Evolutionary conservation across 1,140 invertebrate genomes (phyloP).

Genomic region (Leptinotarsa undecemlineata): DNA sequence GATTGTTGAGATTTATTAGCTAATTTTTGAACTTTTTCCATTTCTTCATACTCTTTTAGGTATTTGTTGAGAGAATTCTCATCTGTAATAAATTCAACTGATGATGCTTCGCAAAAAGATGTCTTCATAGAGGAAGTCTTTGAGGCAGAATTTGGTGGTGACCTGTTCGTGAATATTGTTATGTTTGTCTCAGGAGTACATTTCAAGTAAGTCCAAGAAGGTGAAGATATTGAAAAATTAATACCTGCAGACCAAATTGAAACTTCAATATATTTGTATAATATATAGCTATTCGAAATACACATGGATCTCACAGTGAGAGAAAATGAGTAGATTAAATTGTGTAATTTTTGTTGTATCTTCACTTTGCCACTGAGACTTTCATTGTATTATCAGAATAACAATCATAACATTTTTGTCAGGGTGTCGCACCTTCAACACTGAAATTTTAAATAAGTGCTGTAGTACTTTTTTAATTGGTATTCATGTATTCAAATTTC

Average conservation of each 20-base stretch:
- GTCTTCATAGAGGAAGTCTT: slow-evolving; percentile 42
- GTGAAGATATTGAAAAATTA: slow-evolving; percentile 48
- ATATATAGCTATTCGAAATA: too few species aligned
- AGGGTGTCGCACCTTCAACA: too few species aligned
- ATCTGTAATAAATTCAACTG: slow-evolving; percentile 56
- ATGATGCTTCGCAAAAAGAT: slow-evolving; percentile 48
- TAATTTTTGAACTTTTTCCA: slow-evolving; percentile 41
- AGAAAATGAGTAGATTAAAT: too few species aligned
- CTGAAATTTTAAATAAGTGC: too few species aligned
- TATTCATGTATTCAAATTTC: too few species aligned
- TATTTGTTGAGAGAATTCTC: slow-evolving; percentile 56
- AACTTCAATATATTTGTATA: too few species aligned
- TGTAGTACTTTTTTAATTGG: too few species aligned
- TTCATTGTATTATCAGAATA: too few species aligned
- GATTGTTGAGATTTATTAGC: slow-evolving; percentile 35
- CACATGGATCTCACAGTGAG: too few species aligned
- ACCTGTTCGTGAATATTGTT: slow-evolving; percentile 43
- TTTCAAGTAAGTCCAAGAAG: slow-evolving; percentile 45
- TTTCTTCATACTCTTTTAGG: slow-evolving; percentile 51
- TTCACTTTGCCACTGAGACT: too few species aligned
- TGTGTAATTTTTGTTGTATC: too few species aligned
- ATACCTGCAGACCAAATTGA: slow-evolving; percentile 35
- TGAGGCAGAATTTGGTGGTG: slow-evolving; percentile 40
- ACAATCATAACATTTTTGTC: too few species aligned
- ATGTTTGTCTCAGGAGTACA: slow-evolving; percentile 29